Base-by-base conservation (phyloP, 2,888 invertebrate species). In the Morpho helenor region DNA sequence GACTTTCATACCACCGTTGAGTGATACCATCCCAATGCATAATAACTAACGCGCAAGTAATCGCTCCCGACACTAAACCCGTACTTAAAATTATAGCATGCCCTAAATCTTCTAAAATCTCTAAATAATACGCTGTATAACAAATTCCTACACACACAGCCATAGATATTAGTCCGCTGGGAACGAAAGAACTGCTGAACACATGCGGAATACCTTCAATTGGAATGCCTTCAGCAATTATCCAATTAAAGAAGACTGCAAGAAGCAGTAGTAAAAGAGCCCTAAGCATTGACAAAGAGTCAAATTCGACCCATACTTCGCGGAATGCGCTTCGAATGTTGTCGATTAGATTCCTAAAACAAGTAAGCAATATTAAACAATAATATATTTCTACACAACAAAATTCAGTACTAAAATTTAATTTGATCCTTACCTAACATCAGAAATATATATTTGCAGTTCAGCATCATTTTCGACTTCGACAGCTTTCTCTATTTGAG, bases 221-320 rank as follows among this genome's bases (percentile, higher is more conserved):
- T 0, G 94, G 93, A 56, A 96, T 91, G 52, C 96, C 95, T 73
- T 94, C 95, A 3, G 94, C 91, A 50, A 96, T 87, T 57, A 96
- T 80, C 82, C 94, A 96, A 63, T 93, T 91, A 69, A 95, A 95
- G 77, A 96, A 94, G 67, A 95, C 90, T 0, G 94, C 92, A 63
- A 95, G 79, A 53, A 95, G 92, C 53, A 94, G 91, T 45, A 96
- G 87, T 48, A 97, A 84, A 8, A 97, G 84, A 1, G 96, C 96
- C 68, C 95, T 93, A 6, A 94, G 93, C 94, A 97, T 97, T 31
- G 94, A 93, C 51, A 93, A 91, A 0, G 95, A 92, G 82, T 98
- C 97, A 77, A 98, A 98, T 75, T 97, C 96, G 0, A 97, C 94
- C 98, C 98, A 98, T 31, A 96, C 94, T 75, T 95, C 94, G 50